Conservation (phyloP, 2,797 vertebrate genomes). For the Lindbergichthys nudifrons region DNA sequence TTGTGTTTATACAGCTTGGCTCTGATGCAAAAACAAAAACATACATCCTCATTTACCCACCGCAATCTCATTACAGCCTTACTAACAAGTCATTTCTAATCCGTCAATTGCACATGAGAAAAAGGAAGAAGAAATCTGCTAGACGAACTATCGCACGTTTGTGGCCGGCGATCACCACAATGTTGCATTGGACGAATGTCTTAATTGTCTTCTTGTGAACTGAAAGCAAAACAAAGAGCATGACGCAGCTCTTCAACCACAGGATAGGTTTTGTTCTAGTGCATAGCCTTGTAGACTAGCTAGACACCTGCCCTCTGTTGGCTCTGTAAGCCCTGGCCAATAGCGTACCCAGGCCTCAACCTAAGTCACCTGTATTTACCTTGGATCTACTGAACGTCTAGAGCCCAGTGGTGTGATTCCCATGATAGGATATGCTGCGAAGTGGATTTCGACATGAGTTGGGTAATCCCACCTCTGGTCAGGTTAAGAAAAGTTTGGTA, state of each 20-base stretch:
- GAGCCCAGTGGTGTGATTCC: constrained; percentile 45
- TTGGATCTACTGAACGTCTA: constrained; percentile 52
- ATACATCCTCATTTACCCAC: constrained; percentile 68
- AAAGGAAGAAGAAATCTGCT: constrained; percentile 53
- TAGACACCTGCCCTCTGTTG: constrained; percentile 54
- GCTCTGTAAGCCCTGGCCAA: constrained; percentile 16
- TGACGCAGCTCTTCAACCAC: constrained; percentile 18
- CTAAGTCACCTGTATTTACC: constrained; percentile 61
- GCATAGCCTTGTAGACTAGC: constrained; percentile 17
- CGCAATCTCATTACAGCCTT: constrained; percentile 69
- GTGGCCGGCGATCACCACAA: constrained; percentile 50
- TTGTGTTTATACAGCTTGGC: constrained; percentile 76
- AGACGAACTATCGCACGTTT: constrained; percentile 70
- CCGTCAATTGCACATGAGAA: constrained; percentile 55
- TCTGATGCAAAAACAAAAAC: constrained; percentile 74
- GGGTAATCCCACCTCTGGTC: constrained; percentile 53
- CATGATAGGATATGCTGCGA: constrained; percentile 35
- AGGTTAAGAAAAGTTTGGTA: constrained; percentile 72
- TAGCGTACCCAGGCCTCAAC: constrained; percentile 29
- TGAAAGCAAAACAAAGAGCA: constrained; percentile 63
- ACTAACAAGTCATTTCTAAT: constrained; percentile 76
- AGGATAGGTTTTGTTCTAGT: constrained; percentile 43
- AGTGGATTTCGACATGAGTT: constrained; percentile 36
- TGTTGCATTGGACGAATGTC: constrained; percentile 46
- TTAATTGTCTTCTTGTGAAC: constrained; percentile 51